Evolutionary conservation across 2,113 vertebrate species (phyloP).

Genomic region (Cygnus buccinator): DNA sequence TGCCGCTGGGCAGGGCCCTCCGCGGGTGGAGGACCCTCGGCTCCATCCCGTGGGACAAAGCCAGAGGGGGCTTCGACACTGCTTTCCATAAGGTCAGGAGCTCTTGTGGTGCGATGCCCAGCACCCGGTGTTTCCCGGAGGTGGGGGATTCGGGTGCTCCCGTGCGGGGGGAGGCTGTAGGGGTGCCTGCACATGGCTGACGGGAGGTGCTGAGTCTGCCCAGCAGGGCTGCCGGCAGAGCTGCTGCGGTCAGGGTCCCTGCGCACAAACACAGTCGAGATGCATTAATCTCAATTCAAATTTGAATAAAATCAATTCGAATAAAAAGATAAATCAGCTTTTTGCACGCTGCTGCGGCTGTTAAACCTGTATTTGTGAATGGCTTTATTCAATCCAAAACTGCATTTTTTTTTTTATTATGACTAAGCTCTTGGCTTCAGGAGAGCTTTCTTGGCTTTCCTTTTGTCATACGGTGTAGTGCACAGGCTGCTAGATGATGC

Average conservation of each 20-base stretch:
- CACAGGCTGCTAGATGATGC: neutral
- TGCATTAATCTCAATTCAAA: neutral
- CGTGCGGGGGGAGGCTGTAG: fast-evolving
- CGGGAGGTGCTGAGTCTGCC: fast-evolving
- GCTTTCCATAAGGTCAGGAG: neutral
- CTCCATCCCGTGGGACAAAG: neutral
- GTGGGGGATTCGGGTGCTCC: neutral
- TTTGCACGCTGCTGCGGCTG: neutral
- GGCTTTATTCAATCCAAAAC: neutral
- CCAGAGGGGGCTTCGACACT: neutral
- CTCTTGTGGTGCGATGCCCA: fast-evolving
- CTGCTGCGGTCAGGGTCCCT: neutral
- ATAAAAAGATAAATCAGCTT: neutral
- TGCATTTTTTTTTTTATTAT: neutral
- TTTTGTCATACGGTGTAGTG: neutral
- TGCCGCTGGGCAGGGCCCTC: too few relatives aligned
- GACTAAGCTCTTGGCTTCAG: neutral
- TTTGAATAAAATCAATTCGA: neutral
- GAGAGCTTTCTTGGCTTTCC: neutral
- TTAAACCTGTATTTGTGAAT: neutral
- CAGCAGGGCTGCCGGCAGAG: neutral
- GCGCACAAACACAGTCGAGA: fast-evolving
- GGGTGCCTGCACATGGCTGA: fast-evolving
- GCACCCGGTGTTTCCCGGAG: fast-evolving
- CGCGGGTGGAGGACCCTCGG: too few relatives aligned